Evolutionary conservation across 2,113 vertebrate species (phyloP).

Genomic region (Bucco capensis): DNA sequence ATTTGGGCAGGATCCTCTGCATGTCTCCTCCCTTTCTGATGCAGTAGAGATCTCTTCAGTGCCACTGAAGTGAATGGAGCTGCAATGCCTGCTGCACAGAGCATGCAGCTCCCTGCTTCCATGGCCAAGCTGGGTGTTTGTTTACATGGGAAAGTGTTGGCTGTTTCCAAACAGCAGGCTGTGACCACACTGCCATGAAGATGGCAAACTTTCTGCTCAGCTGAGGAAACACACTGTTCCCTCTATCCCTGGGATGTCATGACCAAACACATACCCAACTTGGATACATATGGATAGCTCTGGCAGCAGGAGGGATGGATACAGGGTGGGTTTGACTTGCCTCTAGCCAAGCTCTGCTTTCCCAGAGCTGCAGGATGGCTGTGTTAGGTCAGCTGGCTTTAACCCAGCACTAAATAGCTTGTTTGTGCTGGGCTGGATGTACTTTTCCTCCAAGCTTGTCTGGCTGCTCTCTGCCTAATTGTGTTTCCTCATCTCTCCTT

Average conservation of each 20-base stretch:
- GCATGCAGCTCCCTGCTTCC: accelerated
- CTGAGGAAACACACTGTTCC: not conserved
- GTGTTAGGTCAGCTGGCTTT: not conserved
- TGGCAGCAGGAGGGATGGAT: not conserved
- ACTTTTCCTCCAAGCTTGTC: not conserved
- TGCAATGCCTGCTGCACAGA: not conserved
- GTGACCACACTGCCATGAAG: not conserved
- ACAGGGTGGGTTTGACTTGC: not conserved
- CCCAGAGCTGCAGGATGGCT: not conserved
- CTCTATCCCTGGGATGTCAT: not conserved
- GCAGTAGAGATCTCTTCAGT: not conserved
- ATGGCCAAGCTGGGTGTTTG: not conserved
- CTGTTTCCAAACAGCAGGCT: not conserved
- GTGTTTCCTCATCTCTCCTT: not conserved
- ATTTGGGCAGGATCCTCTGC: not conserved
- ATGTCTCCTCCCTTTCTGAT: not conserved
- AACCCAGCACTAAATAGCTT: not conserved
- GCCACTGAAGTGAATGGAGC: not conserved
- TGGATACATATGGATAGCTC: not conserved
- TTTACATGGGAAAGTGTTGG: not conserved
- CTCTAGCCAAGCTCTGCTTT: not conserved
- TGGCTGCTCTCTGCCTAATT: not conserved
- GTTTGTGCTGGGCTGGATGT: not conserved
- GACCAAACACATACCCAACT: accelerated
- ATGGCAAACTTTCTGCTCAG: not conserved